Base-by-base conservation (phyloP, 2,888 invertebrate species). In the Plagiodera versicolora region DNA sequence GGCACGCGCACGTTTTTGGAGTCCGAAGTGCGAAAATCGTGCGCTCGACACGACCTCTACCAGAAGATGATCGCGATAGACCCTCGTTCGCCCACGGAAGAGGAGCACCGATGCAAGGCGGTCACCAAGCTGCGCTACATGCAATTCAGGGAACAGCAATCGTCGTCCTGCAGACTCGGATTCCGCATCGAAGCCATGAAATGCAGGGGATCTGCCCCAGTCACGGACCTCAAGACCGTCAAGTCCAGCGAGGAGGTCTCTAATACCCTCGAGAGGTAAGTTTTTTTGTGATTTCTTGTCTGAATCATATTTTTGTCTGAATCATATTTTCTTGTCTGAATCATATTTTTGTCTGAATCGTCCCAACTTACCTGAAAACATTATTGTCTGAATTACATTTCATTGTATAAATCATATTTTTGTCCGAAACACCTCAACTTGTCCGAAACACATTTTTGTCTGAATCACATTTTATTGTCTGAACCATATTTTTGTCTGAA, bases 181-280 rank as follows among this genome's bases (percentile, higher is more conserved):
- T 98, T 98, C 80, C 85, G 98, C 70, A 94, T 98, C 72, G 98
- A 98, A 81, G 98, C 96, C 1, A 89, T 98, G 78, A 94, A 95
- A 80, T 84, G 93, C 72, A 87, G 91, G 11, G 91, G 94, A 18
- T 86, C 89, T 64, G 86, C 89, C 0, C 94, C 94, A 0, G 87
- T 92, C 18, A 94, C 91, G 52, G 94, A 96, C 78, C 82, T 97
- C 65, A 95, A 97, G 81, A 92, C 89, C 72, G 89, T 96, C 28
- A 90, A 91, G 72, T 90, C 89, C 50, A 86, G 86, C 56, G 85
- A 87, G 20, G 91, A 95, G 75, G 89, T 95, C 10, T 79, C 85
- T 16, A 83, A 85, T 56, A 90, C 92, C 0, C 86, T 95, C 72
- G 87, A 87, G n/a, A n/a, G 39, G 39, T 39, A 14, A 39, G 39